Percentiles rank a stretch among this genome's conserved stretches.
These are phyloP conservation scores for Aphodius sticticus DNA, from an alignment of 2,888 invertebrate species.

Conservation along the genomic window DNA sequence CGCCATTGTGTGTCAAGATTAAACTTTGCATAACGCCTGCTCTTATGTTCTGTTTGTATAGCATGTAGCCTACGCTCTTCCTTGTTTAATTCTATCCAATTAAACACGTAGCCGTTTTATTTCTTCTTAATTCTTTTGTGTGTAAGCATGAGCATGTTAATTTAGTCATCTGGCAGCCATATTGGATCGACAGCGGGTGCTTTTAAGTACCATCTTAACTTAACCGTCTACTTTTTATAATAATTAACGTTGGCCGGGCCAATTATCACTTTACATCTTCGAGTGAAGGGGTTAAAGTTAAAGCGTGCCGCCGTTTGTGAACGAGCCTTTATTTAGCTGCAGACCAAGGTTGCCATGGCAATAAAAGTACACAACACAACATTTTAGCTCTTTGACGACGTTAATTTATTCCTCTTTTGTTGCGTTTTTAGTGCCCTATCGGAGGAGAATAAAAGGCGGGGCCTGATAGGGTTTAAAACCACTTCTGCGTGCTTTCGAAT, in stretches of 20 bases:
- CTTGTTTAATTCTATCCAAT: slow-evolving; percentile 5
- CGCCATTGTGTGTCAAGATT: slow-evolving; percentile 31
- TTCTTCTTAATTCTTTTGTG: background rate
- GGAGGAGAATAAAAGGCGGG: slow-evolving; percentile 8
- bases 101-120: background rate
- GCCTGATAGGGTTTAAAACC: slow-evolving; percentile 9
- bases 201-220: slow-evolving; percentile 13
- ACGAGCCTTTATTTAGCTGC: slow-evolving; percentile 14
- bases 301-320: slow-evolving; percentile 20
- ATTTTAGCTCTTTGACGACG: slow-evolving; percentile 18
- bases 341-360: slow-evolving; percentile 12
- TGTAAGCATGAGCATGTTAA: background rate
- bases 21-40: slow-evolving; percentile 8
- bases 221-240: background rate
- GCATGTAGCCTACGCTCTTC: background rate
- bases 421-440: slow-evolving; percentile 12
- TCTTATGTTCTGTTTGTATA: slow-evolving; percentile 6
- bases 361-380: slow-evolving; percentile 12
- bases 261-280: slow-evolving; percentile 10
- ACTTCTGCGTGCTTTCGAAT: background rate
- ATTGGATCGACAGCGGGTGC: slow-evolving; percentile 8
- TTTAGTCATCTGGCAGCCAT: background rate
- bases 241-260: background rate
- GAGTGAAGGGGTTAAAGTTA: slow-evolving; percentile 6
- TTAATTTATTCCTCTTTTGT: slow-evolving; percentile 19